phyloP scores from a whole-genome alignment of 2,888 invertebrate genomes.

The Hofmannophila pseudospretella region DNA sequence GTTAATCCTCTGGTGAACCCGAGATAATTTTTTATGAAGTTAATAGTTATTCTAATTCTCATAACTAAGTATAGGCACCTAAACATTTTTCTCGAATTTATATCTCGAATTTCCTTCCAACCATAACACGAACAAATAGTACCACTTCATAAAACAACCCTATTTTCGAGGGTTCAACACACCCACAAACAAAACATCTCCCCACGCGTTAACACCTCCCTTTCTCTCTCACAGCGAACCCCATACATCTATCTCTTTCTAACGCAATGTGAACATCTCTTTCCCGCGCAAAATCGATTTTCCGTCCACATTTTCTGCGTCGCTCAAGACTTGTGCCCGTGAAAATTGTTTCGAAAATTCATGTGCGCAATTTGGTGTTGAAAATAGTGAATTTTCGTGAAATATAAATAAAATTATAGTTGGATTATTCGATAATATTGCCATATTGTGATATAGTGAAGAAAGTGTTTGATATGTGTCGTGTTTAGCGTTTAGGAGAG shows the following conservation, averaged over 20 bases:
- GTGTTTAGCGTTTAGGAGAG: background rate
- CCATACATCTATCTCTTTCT: constrained; percentile 17
- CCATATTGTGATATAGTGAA: too few relatives aligned
- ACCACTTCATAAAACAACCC: constrained; percentile 29
- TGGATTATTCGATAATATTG: too few relatives aligned
- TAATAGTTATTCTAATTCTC: too few relatives aligned
- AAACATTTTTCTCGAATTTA: too few relatives aligned
- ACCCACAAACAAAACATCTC: constrained; percentile 21
- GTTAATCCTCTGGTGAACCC: too few relatives aligned
- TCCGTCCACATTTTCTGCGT: constrained; percentile 24
- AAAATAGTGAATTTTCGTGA: constrained; percentile 1
- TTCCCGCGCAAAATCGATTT: constrained; percentile 42
- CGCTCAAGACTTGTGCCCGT: constrained; percentile 10
- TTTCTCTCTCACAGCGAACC: constrained; percentile 13
- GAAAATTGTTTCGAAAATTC: background rate
- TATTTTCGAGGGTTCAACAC: constrained; percentile 37
- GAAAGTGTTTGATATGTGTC: too few relatives aligned
- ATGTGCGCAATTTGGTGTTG: constrained; percentile 4
- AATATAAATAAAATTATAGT: too few relatives aligned
- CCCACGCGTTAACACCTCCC: constrained; percentile 18
- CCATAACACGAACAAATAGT: constrained; percentile 21
- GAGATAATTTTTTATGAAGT: too few relatives aligned
- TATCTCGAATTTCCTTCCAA: background rate
- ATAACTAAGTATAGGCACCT: too few relatives aligned
- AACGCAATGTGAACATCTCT: constrained; percentile 16